A percentile compares a stretch with the other conserved stretches of the same genome.
Conservation (phyloP, 2,888 invertebrate genomes). For the Aphidius colemani region DNA sequence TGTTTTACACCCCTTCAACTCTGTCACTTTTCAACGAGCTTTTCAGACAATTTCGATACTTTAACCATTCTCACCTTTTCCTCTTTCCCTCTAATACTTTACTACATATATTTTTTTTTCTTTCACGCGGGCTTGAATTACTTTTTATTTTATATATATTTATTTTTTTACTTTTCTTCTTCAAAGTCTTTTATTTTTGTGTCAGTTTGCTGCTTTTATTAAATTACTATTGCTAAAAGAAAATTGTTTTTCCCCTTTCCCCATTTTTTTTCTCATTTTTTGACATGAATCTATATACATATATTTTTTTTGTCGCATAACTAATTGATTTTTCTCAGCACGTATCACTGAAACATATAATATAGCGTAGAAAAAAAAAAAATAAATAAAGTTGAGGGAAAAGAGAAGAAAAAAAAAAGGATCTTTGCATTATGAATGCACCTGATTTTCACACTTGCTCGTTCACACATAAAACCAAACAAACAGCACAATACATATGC, state of each 20-base stretch:
- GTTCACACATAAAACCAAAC: slow-evolving; percentile 39
- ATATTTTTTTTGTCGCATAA: slow-evolving; percentile 39
- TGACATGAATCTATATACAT: slow-evolving; percentile 23
- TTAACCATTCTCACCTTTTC: slow-evolving; percentile 16
- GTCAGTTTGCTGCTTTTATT: slow-evolving; percentile 20
- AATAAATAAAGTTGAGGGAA: not conserved
- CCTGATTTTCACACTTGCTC: slow-evolving; percentile 59
- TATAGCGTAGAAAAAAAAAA: no score
- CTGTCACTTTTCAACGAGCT: slow-evolving; percentile 19
- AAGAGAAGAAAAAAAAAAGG: slow-evolving; percentile 17
- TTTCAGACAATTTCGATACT: slow-evolving; percentile 29
- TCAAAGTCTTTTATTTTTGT: slow-evolving; percentile 8
- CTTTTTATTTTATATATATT: no score
- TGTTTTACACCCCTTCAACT: slow-evolving; percentile 47
- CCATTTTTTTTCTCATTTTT: not conserved
- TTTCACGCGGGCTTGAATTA: not conserved
- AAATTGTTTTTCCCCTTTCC: slow-evolving; percentile 10
- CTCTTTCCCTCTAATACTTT: slow-evolving; percentile 17
- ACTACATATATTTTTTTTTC: slow-evolving; percentile 18
- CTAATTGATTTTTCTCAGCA: slow-evolving; percentile 53
- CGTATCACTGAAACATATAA: slow-evolving; percentile 9
- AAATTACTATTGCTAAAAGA: slow-evolving; percentile 24
- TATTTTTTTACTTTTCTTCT: not conserved
- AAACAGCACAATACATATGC: no score
- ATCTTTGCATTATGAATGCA: slow-evolving; percentile 52